Evolutionary conservation across 2,113 vertebrate species (phyloP).

Genomic region (Stomatorhinus ivindoensis): DNA sequence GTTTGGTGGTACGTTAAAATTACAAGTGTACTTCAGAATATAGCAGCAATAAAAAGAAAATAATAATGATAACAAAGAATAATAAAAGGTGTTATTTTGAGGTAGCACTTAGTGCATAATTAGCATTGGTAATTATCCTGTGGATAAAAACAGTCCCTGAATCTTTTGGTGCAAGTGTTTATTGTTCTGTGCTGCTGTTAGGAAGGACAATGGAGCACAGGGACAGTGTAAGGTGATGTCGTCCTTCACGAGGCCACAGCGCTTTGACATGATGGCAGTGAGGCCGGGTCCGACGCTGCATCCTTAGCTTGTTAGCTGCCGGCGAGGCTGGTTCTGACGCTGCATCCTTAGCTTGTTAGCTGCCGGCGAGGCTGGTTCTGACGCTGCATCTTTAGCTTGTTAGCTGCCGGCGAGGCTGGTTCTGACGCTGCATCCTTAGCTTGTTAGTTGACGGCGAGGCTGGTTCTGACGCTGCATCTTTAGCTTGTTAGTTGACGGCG

Average conservation of each 20-base stretch:
- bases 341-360: too few relatives aligned
- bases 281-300: not conserved
- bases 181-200: not conserved
- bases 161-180: not conserved
- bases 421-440: not conserved
- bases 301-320: not conserved
- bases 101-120: not conserved
- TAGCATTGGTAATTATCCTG: not conserved
- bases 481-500: not conserved
- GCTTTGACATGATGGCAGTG: not conserved
- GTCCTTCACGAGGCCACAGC: not conserved
- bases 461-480: too few relatives aligned
- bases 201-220: not conserved
- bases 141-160: not conserved
- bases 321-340: not conserved
- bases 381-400: not conserved
- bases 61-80: not conserved
- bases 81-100: not conserved
- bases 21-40: not conserved
- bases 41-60: not conserved
- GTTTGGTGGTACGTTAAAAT: not conserved
- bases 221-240: not conserved
- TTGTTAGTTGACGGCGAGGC: not conserved
- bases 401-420: not conserved
- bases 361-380: not conserved